Evolutionary conservation across 2,113 vertebrate species (phyloP), one percentile per base, ranked within the genome.

Genomic region (Speoplatyrhinus poulsoni): DNA sequence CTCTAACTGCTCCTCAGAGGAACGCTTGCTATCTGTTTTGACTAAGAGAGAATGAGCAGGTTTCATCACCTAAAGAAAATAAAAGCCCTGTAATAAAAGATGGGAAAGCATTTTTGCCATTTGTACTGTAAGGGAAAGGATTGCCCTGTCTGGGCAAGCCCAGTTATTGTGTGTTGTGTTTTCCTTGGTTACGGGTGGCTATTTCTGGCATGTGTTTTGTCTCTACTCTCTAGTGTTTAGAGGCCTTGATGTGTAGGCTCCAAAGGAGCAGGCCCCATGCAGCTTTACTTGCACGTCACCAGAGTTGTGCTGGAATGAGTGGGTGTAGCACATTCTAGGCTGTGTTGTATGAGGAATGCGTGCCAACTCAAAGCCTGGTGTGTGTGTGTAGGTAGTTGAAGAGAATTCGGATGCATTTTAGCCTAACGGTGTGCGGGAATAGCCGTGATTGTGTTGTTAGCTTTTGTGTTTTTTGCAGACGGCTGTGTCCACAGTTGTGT

Each of bases 1-100:
- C 79, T 76, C 68, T 50, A 54, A 83, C 74, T 78, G 69, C 75
- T 76, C 75, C 15, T 72, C 74, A 84, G 82, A 87, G 83, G 84
- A 85, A 79, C 50, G 7, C 76, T 87, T 73, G 13, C 72, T 82
- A 76, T 88, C 82, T 90, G 82, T 89, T 89, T 76, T 87, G 86
- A 87, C 87, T 75, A 70, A 84, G 75, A 82, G 81, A 85, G 74
- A 88, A 61, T 55, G 64, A 47, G 70, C 8, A 60, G 75, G 81
- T 89, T 90, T 91, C 85, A 91, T 83, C 87, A 76, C 77, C 67
- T 65, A 73, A 71, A 60, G 76, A 77, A 81, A 84, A 79, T 88
- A 79, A 85, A 89, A 88, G 65, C 55, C 4, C 16, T 1, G 67
- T 17, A 62, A 62, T 82, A 73, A 90, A 89, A 77, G 67, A 58